Evolutionary conservation across 2,797 vertebrate species (phyloP), one percentile per base, ranked within the genome.

Genomic region (Anguilla obscura): DNA sequence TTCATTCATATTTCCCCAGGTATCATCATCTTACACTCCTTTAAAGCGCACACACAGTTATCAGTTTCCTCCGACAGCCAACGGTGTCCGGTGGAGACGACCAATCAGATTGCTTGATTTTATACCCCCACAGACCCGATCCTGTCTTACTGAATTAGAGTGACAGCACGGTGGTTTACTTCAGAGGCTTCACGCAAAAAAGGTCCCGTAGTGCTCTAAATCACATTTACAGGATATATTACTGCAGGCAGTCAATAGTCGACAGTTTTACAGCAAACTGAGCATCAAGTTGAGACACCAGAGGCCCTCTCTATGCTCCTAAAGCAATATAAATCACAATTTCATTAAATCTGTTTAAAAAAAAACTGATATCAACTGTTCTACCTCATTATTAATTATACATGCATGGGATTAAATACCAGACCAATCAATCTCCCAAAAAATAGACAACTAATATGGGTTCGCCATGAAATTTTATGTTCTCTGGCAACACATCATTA

Each of bases 351-450:
- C 88, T 24, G 30, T 82, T 82, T 45, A 45, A 89, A 88, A 90
- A 88, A 90, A 86, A 90, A 82, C 14, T 2, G 16, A 16, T 16
- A 18, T 24, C 18, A 83, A 24, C 48, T 63, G 7, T 45, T 82
- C 30, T n/a, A 21, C 7, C 88, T 87, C 91, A 94, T 89, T 89
- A 89, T 91, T 94, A 93, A 94, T 88, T 9, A 82, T 88, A 91
- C 93, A 74, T 91, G 91, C 90, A 86, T 90, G 88, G 89, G 94
- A 95, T 95, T 93, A 95, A 95, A 95, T 94, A 92, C 90, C 94
- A 95, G 94, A 94, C 91, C 93, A 90, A 95, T 95, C 94, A 94
- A 95, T 95, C 89, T 84, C 91, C 87, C 92, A 84, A n/a, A 74
- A 93, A 93, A 90, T 92, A 92, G 92, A 92, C 92, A 89, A 92